These are phyloP conservation scores for Morus bassanus DNA, from an alignment of 2,797 vertebrate genomes.

Conservation along the genomic window DNA sequence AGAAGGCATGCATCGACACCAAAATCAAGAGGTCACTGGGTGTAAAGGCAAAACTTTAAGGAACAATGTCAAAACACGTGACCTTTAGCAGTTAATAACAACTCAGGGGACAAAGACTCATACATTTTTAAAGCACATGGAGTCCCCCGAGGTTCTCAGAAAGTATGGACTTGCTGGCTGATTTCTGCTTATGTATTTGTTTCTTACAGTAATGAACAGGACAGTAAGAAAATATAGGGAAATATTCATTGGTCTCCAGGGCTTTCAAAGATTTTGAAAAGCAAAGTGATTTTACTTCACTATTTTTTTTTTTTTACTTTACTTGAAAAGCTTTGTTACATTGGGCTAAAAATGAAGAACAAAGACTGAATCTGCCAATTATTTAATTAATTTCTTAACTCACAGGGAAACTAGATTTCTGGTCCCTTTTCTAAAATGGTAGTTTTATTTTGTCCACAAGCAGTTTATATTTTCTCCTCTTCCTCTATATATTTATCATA, in stretches of 20 bases:
- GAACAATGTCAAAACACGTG: not conserved
- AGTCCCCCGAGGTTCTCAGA: not conserved
- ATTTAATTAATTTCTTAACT: not conserved
- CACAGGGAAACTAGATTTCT: not conserved
- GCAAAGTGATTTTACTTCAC: not conserved
- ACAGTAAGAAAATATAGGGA: not conserved
- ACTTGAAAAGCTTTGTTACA: not conserved
- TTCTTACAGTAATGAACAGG: slow-evolving; percentile 6
- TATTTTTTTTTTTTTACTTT: too few relatives aligned
- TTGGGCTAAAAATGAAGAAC: not conserved
- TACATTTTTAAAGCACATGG: not conserved
- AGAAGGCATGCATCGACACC: not conserved
- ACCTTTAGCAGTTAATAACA: not conserved
- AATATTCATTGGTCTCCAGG: not conserved
- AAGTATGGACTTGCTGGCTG: not conserved
- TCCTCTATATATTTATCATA: not conserved
- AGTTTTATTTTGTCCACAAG: not conserved
- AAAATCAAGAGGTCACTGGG: not conserved
- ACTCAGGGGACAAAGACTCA: not conserved
- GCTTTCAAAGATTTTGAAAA: slow-evolving; percentile 5
- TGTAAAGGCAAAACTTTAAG: slow-evolving; percentile 9
- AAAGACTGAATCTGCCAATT: not conserved
- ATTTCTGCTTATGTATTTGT: not conserved
- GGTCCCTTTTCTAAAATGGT: not conserved
- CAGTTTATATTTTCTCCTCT: not conserved